Percentiles rank a stretch among this genome's conserved stretches.
Conservation (phyloP, 2,797 vertebrate species). For the Rhinichthys osculus region DNA sequence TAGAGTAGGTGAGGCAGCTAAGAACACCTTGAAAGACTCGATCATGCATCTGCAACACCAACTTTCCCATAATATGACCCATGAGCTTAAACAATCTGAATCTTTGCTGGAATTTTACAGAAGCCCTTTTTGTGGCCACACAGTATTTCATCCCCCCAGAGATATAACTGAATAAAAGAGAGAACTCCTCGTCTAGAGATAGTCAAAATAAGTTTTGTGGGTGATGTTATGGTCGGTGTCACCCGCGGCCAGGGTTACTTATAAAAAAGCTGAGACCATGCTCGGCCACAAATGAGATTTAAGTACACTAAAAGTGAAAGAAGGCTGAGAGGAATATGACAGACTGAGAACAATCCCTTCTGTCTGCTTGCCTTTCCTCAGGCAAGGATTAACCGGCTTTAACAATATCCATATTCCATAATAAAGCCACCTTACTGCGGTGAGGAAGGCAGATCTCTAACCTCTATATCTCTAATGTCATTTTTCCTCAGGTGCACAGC, state of each 20-base stretch:
- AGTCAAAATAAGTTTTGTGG: conserved; percentile 39
- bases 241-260: conserved; percentile 34
- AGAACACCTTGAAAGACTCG: conserved; percentile 12
- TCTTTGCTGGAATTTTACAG: neutral
- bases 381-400: conserved; percentile 57
- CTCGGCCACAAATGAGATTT: conserved; percentile 55
- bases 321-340: conserved; percentile 56
- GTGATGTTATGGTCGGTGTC: conserved; percentile 45
- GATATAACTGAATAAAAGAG: conserved; percentile 15
- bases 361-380: conserved; percentile 50
- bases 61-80: neutral
- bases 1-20: conserved; percentile 24
- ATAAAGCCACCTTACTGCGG: conserved; percentile 56
- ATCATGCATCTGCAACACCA: conserved; percentile 21
- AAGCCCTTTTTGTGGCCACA: neutral
- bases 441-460: conserved; percentile 45
- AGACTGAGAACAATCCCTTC: conserved; percentile 54
- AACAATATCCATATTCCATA: conserved; percentile 62
- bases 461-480: conserved; percentile 53
- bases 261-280: conserved; percentile 37
- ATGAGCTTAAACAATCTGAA: neutral
- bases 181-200: conserved; percentile 25
- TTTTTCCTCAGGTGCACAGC: conserved; percentile 48
- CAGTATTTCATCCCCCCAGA: neutral
- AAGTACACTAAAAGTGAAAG: conserved; percentile 59